Conservation (phyloP, 2,888 invertebrate species). For the Pristionchus japonicus region DNA sequence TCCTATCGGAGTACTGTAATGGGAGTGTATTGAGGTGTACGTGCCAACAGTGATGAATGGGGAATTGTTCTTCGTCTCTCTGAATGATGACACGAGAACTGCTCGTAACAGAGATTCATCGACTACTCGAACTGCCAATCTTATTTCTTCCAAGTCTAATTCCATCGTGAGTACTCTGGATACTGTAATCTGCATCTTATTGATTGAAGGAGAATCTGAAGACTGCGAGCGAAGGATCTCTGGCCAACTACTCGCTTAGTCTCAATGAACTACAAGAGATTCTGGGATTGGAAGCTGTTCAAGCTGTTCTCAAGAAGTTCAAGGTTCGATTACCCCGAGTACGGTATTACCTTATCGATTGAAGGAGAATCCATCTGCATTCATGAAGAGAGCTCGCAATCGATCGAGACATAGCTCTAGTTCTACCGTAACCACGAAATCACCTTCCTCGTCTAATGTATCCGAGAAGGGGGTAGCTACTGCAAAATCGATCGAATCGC, state of each 20-base stretch:
- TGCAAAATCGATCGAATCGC: not conserved
- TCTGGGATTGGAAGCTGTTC: slow-evolving; percentile 16
- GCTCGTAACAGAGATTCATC: slow-evolving; percentile 18
- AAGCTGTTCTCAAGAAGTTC: slow-evolving; percentile 17
- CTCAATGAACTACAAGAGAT: not conserved
- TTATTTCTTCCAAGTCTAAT: not conserved
- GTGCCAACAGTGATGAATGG: slow-evolving; percentile 26
- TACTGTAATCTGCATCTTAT: no score
- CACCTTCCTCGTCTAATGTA: not conserved
- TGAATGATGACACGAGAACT: slow-evolving; percentile 24
- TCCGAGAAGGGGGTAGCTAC: not conserved
- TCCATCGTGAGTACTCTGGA: no score
- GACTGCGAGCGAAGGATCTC: slow-evolving; percentile 8
- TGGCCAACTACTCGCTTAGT: not conserved
- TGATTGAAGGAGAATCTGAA: no score
- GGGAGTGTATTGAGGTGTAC: slow-evolving; percentile 2
- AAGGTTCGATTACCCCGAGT: not conserved
- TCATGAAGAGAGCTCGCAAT: slow-evolving; percentile 20
- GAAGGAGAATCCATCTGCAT: slow-evolving; percentile 6
- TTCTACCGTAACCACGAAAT: not conserved
- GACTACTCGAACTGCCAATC: not conserved
- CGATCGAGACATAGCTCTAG: slow-evolving; percentile 29
- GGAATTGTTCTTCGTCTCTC: not conserved
- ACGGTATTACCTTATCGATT: not conserved
- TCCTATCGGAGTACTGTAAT: not conserved